A percentile compares a stretch with the other conserved stretches of the same genome.
These are phyloP conservation scores for Lophura nycthemera DNA, from an alignment of 2,113 vertebrate genomes.

Conservation along the genomic window DNA sequence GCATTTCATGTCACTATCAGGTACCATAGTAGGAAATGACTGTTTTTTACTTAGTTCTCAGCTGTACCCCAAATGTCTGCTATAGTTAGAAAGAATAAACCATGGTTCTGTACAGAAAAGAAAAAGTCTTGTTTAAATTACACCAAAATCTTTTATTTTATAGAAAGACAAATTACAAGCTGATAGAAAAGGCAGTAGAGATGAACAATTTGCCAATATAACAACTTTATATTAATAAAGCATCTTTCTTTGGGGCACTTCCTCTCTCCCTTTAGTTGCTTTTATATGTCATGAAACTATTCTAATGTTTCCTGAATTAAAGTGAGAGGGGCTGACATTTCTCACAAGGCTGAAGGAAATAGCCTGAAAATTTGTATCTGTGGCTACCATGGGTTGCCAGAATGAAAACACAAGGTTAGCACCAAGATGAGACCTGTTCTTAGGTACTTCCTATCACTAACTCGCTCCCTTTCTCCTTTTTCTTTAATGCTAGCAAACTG, in stretches of 20 bases:
- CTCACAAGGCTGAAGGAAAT: background rate
- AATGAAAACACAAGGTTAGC: background rate
- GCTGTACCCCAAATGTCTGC: background rate
- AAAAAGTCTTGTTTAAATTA: background rate
- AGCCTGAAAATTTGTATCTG: background rate
- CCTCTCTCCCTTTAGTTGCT: background rate
- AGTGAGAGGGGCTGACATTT: background rate
- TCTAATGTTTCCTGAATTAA: background rate
- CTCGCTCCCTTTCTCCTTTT: background rate
- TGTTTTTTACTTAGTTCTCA: background rate
- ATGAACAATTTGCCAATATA: background rate
- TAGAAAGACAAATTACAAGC: background rate
- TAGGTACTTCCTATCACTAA: background rate
- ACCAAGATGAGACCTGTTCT: background rate
- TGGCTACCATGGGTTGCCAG: background rate
- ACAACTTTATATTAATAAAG: background rate
- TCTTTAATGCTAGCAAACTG: background rate
- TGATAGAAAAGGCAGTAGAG: background rate
- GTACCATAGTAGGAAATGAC: background rate
- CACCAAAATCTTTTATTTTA: accelerated
- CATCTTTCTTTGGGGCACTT: background rate
- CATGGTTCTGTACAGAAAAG: background rate
- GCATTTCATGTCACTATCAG: background rate
- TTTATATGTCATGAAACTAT: background rate
- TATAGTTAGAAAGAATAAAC: background rate